Base-by-base conservation (phyloP, 2,113 vertebrate genomes). In the Motacilla tschutschensis region DNA sequence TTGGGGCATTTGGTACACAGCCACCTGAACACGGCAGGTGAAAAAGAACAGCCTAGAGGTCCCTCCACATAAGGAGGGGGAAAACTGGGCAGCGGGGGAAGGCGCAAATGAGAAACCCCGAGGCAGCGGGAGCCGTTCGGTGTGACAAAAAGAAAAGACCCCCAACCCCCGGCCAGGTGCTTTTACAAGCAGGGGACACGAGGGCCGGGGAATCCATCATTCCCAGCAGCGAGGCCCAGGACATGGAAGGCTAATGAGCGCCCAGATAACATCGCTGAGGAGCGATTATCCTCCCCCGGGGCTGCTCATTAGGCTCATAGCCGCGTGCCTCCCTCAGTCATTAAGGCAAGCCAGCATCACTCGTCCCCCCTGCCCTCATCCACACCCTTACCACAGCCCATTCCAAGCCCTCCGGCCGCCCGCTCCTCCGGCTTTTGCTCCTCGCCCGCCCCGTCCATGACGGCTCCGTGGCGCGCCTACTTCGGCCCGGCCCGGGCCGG, bases 111-210 rank as follows among this genome's bases (percentile, higher is more conserved):
- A 4, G 28, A 64, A 57, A 16, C 16, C 11, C 46, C 2, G 29
- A 21, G 21, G 31, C 71, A 57, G 53, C 2, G 0, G 40, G 7
- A 41, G 10, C 26, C 8, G 18, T 31, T 41, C 28, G 0, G n/a
- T 0, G 26, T 0, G 3, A 24, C 3, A 4, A 1, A 0, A 38
- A 50, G 14, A 3, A 6, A 26, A 11, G 3, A 4, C 3, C 15
- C 4, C 9, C 24, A 2, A 4, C 20, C 24, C 66, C 33, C 38
- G 3, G 8, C 54, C 66, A 29, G 35, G 17, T 0, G 6, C 59
- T 18, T 70, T 26, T 6, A n/a, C 50, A 17, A 38, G 16, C 35
- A 2, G 10, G 17, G 4, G 16, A 44, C 17, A 17, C 3, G 0
- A 36, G 6, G 10, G 15, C 22, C 26, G 8, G 1, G 5, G 33